phyloP scores from a whole-genome alignment of 37 sponge, comb jelly and placozoan species.

The Geodia barretti region DNA sequence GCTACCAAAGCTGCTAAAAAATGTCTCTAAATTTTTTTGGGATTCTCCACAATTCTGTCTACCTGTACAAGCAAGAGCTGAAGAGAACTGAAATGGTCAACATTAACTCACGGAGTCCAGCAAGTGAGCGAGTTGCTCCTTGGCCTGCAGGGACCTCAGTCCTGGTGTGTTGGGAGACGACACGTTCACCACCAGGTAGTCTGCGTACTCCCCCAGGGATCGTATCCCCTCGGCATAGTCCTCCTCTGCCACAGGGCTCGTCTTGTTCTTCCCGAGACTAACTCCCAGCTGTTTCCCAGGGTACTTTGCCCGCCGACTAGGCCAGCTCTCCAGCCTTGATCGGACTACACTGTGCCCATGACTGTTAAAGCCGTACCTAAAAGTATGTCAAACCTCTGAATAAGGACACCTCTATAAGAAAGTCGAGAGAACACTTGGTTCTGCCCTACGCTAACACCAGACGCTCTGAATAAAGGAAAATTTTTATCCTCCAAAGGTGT shows the following conservation, averaged over 20 bases:
- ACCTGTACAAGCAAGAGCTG: not conserved
- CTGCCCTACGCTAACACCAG: not conserved
- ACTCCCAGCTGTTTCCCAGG: slow-evolving; percentile 68
- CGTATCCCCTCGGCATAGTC: slow-evolving; percentile 83
- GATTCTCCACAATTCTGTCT: not conserved
- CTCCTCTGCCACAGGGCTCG: slow-evolving; percentile 47
- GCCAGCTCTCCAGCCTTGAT: slow-evolving; percentile 56
- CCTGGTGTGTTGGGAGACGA: slow-evolving; percentile 99
- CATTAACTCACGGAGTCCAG: slow-evolving; percentile 44
- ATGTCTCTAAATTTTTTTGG: not conserved
- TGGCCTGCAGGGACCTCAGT: slow-evolving; percentile 83
- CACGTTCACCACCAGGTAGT: slow-evolving; percentile 96
- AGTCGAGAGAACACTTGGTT: not conserved
- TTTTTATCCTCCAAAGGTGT: no score
- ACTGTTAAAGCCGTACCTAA: slow-evolving; percentile 92
- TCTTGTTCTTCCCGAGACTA: slow-evolving; percentile 96
- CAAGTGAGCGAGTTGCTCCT: slow-evolving; percentile 57
- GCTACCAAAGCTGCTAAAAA: not conserved
- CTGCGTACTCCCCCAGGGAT: slow-evolving; percentile 76
- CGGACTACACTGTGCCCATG: slow-evolving; percentile 60
- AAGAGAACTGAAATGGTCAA: not conserved
- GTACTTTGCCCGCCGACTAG: not conserved
- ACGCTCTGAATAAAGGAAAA: no score
- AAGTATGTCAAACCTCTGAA: no score
- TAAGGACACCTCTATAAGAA: not conserved